Evolutionary conservation across 2,888 invertebrate genomes (phyloP).

Genomic region (Caenorhabditis sp.): DNA sequence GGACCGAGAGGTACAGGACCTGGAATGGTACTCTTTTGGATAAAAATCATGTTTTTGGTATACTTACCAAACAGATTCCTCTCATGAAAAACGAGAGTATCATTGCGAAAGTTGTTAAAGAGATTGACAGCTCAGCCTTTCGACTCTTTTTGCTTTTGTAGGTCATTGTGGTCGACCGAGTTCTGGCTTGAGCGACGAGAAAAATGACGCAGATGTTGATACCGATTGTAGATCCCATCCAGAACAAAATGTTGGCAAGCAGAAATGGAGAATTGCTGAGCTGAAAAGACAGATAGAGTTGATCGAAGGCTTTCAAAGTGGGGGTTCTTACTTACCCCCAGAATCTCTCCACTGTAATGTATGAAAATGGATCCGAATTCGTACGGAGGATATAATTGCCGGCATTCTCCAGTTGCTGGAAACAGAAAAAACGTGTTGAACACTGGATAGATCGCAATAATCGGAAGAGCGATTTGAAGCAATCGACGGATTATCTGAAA

Average conservation of each 20-base stretch:
- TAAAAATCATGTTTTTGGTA: background rate
- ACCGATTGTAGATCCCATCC: conserved; percentile 40
- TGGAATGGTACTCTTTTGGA: conserved; percentile 5
- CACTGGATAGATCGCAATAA: conserved; percentile 36
- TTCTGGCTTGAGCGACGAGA: conserved; percentile 30
- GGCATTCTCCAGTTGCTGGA: conserved; percentile 48
- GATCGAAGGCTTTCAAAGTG: no score
- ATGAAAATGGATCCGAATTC: conserved; percentile 50
- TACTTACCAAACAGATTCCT: conserved; percentile 40
- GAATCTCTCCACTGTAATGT: conserved; percentile 46
- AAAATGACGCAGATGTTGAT: conserved; percentile 46
- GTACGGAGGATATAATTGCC: conserved; percentile 48
- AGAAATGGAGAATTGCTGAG: conserved; percentile 48
- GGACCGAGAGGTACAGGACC: conserved; percentile 16
- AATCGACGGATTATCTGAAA: conserved; percentile 27
- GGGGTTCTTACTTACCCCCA: conserved; percentile 23
- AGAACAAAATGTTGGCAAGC: conserved; percentile 42
- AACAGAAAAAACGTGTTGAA: conserved; percentile 51
- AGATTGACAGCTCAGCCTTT: conserved; percentile 31
- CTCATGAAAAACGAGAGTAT: conserved; percentile 52
- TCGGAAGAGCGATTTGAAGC: conserved; percentile 25
- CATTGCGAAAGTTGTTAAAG: conserved; percentile 45
- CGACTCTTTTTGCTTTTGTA: conserved; percentile 44
- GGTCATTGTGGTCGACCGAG: conserved; percentile 9
- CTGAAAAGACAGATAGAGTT: conserved; percentile 3